These are phyloP conservation scores for Microplitis mediator DNA, from an alignment of 1,140 invertebrate genomes.

Conservation along the genomic window DNA sequence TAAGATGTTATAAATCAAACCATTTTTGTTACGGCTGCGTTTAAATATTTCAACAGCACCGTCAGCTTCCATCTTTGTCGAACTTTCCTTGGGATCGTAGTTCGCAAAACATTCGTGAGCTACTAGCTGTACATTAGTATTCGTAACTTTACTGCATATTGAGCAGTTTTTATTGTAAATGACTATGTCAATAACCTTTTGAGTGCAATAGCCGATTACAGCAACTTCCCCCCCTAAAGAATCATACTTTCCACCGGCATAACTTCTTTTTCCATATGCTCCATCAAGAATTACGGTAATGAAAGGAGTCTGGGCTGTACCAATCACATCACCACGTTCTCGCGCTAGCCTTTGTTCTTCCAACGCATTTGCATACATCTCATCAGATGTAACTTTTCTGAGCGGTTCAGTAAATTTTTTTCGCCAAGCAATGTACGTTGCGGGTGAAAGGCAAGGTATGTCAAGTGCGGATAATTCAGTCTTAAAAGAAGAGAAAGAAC, in stretches of 20 bases:
- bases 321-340: background rate
- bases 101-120: slow-evolving; percentile 44
- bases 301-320: background rate
- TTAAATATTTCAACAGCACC: slow-evolving; percentile 51
- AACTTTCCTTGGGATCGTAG: slow-evolving; percentile 8
- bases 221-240: background rate
- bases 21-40: slow-evolving; percentile 41
- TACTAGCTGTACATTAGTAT: background rate
- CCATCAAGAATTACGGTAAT: background rate
- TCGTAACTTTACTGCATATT: background rate
- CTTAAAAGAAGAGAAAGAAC: background rate
- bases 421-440: background rate
- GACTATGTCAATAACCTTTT: background rate
- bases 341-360: background rate
- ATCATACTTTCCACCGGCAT: background rate
- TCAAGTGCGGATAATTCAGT: background rate
- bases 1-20: slow-evolving; percentile 45
- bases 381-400: background rate
- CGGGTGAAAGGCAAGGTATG: background rate
- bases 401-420: background rate
- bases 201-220: background rate
- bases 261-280: background rate
- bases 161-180: background rate
- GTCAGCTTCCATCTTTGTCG: slow-evolving; percentile 51
- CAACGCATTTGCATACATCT: background rate